These are phyloP conservation scores for Coelinius sp. DNA, from an alignment of 2,888 invertebrate species.

Conservation along the genomic window DNA sequence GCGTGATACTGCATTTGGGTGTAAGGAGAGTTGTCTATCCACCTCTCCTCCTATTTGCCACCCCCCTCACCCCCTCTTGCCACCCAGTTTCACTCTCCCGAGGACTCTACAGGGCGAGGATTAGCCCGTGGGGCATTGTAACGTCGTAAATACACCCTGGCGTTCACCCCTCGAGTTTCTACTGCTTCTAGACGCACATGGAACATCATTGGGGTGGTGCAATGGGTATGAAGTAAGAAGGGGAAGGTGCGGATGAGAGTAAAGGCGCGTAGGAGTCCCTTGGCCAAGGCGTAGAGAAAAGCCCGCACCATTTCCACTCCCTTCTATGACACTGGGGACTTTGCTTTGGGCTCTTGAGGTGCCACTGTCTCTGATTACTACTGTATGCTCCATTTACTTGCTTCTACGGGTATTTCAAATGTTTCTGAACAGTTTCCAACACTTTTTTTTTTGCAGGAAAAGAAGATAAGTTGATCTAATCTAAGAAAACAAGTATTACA, in stretches of 20 bases:
- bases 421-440: background rate
- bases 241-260: constrained; percentile 1
- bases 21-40: constrained; percentile 36
- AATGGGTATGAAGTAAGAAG: background rate
- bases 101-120: constrained; percentile 60
- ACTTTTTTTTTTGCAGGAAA: background rate
- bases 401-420: constrained; percentile 1
- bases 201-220: constrained; percentile 11
- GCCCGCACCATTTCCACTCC: constrained; percentile 26
- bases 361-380: constrained; percentile 34
- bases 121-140: constrained; percentile 70
- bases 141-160: constrained; percentile 68
- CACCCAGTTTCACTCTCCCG: constrained; percentile 38
- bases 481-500: no score
- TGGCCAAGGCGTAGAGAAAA: constrained; percentile 21
- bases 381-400: constrained; percentile 36
- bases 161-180: constrained; percentile 51
- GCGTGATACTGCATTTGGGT: constrained; percentile 44
- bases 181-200: constrained; percentile 35
- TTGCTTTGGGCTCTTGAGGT: constrained; percentile 21
- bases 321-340: constrained; percentile 32
- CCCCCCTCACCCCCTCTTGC: constrained; percentile 23
- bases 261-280: constrained; percentile 34
- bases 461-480: background rate
- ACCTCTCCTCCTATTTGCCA: background rate